A percentile compares a stretch with the other conserved stretches of the same genome.
These are phyloP conservation scores for Acanthosepion pharaonis DNA, from an alignment of 2,888 invertebrate species.

Conservation along the genomic window DNA sequence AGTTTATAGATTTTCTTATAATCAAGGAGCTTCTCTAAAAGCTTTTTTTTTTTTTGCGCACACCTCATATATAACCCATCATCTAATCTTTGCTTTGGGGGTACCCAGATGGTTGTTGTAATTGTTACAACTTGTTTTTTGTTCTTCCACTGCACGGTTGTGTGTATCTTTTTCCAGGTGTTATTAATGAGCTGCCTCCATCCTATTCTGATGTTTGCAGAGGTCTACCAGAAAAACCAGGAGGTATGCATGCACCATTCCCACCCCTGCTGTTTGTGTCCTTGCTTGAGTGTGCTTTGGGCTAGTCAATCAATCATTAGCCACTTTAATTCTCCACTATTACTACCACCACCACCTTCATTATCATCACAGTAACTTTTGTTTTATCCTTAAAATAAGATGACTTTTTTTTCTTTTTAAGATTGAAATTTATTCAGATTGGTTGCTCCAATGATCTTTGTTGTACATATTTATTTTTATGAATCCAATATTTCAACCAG, in stretches of 20 bases:
- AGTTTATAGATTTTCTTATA: no score
- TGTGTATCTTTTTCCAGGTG: slow-evolving; percentile 44
- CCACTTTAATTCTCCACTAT: not conserved
- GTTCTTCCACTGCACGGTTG: not conserved
- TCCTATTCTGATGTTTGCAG: slow-evolving; percentile 43
- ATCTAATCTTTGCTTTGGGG: no score
- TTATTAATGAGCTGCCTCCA: slow-evolving; percentile 42
- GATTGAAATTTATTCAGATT: no score
- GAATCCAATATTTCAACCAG: no score
- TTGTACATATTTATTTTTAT: no score
- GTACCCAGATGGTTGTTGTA: not conserved
- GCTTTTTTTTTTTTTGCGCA: no score
- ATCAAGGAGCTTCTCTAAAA: no score
- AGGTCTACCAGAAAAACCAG: slow-evolving; percentile 35
- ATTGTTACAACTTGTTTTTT: not conserved
- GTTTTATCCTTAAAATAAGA: not conserved
- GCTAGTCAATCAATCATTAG: not conserved
- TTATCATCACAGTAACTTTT: not conserved
- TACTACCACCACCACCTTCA: not conserved
- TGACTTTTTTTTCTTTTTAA: not conserved
- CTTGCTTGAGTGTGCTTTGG: not conserved
- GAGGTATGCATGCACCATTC: slow-evolving; percentile 44
- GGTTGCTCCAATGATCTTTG: no score
- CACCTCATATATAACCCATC: not conserved
- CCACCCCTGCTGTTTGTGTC: not conserved